Evolutionary conservation across 1,140 invertebrate species (phyloP), one percentile per base, ranked within the genome.

Genomic region (Drosophila kikkawai): DNA sequence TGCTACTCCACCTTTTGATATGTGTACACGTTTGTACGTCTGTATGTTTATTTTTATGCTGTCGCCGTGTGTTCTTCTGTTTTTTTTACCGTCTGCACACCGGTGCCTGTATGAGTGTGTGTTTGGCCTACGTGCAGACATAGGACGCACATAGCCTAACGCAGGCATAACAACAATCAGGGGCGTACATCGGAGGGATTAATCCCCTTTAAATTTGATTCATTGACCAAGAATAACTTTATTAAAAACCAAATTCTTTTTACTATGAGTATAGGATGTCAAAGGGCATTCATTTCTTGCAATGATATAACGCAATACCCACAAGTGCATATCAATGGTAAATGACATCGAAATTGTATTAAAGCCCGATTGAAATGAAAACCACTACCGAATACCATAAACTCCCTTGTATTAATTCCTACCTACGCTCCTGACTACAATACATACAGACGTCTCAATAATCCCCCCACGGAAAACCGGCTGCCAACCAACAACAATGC

Each of bases 41-140:
- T 63, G 71, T 76, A 64, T 75, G 75, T 86, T 90, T 88, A 79
- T 88, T 87, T 87, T 83, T 83, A 83, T 87, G 84, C 85, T 87
- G 84, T 70, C 79, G 75, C 66, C 50, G 79, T 79, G 82, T 70
- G 79, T 86, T 86, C 82, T 85, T 75, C 55, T 86, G 69, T 76
- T 76, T 75, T 57, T 74, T 75, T 76, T 75, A 57, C 45, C 63
- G 75, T 78, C 75, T 61, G 59, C 73, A 48, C 51, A 65, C 70
- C 70, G 65, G 74, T 78, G 22, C 39, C 48, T 53, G 48, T 71
- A 47, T 64, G 44, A 53, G 75, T 82, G 70, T 73, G 70, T 69
- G 81, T 90, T 75, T 90, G 85, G 85, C 69, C 73, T 88, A 87
- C 77, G 84, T 88, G 83, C 84, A 87, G 84, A 87, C 84, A 80